Conservation (phyloP, 2,797 vertebrate genomes). For the Melanotaenia trifasciata region DNA sequence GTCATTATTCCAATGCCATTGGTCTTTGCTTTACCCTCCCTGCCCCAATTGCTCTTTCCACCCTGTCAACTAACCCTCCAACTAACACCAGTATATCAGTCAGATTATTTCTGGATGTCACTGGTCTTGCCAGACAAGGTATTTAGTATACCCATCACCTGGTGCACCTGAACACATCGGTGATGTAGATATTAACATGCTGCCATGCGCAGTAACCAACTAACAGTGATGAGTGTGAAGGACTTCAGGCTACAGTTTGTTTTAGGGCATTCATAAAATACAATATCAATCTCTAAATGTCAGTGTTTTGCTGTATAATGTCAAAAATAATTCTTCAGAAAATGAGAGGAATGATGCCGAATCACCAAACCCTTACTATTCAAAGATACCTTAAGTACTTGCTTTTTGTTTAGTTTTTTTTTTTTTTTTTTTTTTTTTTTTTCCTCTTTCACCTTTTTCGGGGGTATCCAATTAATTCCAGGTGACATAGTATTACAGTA, state of each 20-base stretch:
- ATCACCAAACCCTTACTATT: conserved; percentile 21
- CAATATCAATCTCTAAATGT: conserved; percentile 44
- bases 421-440: not conserved
- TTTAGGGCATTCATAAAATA: conserved; percentile 44
- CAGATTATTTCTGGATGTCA: too few relatives aligned
- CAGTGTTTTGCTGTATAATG: conserved; percentile 31
- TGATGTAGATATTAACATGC: conserved; percentile 2
- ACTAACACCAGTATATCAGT: too few relatives aligned
- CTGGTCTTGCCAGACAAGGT: too few relatives aligned
- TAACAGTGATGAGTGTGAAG: conserved; percentile 31
- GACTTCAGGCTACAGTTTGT: conserved; percentile 37
- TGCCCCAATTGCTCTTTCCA: too few relatives aligned
- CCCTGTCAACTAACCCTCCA: too few relatives aligned
- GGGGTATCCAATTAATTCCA: conserved; percentile 36
- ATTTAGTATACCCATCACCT: too few relatives aligned
- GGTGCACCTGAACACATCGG: too few relatives aligned
- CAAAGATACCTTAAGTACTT: conserved; percentile 19
- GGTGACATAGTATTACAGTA: conserved; percentile 53
- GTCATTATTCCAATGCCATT: too few relatives aligned
- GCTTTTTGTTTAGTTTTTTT: not conserved
- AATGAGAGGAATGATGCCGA: conserved; percentile 43
- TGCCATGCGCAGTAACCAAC: conserved; percentile 15
- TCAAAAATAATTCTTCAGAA: conserved; percentile 45
- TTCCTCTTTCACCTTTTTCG: conserved; percentile 40
- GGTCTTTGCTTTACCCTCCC: too few relatives aligned